Conservation (phyloP, 2,888 invertebrate species). For the Archips xylosteana region DNA sequence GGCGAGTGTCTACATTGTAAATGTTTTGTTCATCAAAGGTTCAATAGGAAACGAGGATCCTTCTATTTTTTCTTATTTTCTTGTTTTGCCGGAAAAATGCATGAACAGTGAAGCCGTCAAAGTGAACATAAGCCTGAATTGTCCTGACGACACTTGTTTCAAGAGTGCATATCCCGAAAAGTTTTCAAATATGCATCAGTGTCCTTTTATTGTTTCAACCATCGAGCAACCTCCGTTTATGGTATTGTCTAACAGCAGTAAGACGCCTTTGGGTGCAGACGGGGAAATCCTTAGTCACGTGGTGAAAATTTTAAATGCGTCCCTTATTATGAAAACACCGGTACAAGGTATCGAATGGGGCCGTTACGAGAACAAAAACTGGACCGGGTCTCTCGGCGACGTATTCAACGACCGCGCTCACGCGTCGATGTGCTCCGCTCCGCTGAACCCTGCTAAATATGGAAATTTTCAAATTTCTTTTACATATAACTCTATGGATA, state of each 20-base stretch:
- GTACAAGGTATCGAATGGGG: constrained; percentile 54
- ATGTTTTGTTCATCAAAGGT: constrained; percentile 58
- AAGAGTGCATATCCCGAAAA: constrained; percentile 56
- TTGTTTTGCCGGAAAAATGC: constrained; percentile 56
- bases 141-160: constrained; percentile 54
- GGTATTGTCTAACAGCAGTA: constrained; percentile 56
- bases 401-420: constrained; percentile 58
- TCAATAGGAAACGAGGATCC: constrained; percentile 46
- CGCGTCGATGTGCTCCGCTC: constrained; percentile 60
- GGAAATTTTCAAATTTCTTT: constrained; percentile 68
- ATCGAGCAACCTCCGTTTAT: constrained; percentile 68
- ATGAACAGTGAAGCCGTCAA: constrained; percentile 53
- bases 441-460: constrained; percentile 58
- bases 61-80: constrained; percentile 53
- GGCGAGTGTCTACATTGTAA: constrained; percentile 51
- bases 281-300: constrained; percentile 62
- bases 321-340: constrained; percentile 57
- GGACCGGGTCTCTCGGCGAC: constrained; percentile 71
- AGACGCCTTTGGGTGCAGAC: constrained; percentile 58
- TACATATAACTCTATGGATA: constrained; percentile 63
- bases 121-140: constrained; percentile 50
- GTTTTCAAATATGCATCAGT: constrained; percentile 57
- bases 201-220: constrained; percentile 61
- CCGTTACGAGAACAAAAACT: constrained; percentile 56
- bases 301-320: constrained; percentile 60